Percentiles rank a stretch among this genome's conserved stretches.
These are phyloP conservation scores for Lapara coniferarum DNA, from an alignment of 2,888 invertebrate species.

Conservation along the genomic window DNA sequence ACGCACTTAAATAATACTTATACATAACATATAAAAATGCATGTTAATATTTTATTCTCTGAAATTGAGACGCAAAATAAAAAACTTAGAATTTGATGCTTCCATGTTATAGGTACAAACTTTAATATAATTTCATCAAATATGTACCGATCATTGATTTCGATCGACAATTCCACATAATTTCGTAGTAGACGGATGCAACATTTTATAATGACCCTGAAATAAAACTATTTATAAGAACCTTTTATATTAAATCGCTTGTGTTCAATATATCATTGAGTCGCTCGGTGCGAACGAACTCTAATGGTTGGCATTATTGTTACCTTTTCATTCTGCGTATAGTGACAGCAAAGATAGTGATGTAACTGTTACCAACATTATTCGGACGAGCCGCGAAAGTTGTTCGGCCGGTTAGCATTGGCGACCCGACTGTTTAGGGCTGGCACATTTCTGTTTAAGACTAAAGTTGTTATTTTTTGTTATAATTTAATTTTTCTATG, in stretches of 20 bases:
- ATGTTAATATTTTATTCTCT: too few species aligned
- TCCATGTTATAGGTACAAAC: too few species aligned
- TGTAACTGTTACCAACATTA: slow-evolving; percentile 68
- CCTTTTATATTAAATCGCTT: background rate
- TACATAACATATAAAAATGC: too few species aligned
- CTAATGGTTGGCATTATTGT: slow-evolving; percentile 34
- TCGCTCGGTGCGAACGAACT: slow-evolving; percentile 26
- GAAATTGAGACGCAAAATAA: too few species aligned
- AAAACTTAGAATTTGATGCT: too few species aligned
- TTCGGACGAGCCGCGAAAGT: slow-evolving; percentile 76
- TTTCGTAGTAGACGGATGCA: background rate
- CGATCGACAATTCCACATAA: background rate
- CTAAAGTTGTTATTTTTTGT: background rate
- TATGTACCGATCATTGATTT: too few species aligned
- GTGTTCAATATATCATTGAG: slow-evolving; percentile 16
- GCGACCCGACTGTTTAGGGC: slow-evolving; percentile 41
- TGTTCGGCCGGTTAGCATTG: slow-evolving; percentile 57
- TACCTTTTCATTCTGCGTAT: slow-evolving; percentile 38
- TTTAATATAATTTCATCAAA: too few species aligned
- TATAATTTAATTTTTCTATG: background rate
- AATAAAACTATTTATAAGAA: background rate
- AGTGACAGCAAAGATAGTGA: slow-evolving; percentile 46
- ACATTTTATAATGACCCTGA: background rate
- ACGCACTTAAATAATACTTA: background rate
- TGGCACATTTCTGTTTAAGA: slow-evolving; percentile 34